Evolutionary conservation across 2,888 invertebrate species (phyloP).

Genomic region (Pycnomerus fuliginosus): DNA sequence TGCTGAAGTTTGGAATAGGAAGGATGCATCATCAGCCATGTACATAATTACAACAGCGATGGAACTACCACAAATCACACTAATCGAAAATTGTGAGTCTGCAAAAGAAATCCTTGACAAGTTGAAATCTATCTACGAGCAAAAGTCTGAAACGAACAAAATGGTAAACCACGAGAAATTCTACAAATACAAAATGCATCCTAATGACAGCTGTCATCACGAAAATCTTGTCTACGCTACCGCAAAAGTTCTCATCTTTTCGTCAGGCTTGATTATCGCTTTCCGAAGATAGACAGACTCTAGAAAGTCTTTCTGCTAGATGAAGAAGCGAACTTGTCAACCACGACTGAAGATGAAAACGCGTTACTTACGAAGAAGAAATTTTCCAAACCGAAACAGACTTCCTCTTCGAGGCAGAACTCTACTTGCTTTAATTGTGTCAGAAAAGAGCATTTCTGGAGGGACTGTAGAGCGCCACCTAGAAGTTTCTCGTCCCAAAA

Average conservation of each 20-base stretch:
- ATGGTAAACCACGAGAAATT: conserved; percentile 33
- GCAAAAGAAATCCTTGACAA: conserved; percentile 29
- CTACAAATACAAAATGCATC: conserved; percentile 29
- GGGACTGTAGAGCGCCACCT: conserved; percentile 16
- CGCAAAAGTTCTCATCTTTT: conserved; percentile 23
- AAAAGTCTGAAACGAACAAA: conserved; percentile 30
- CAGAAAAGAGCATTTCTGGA: conserved; percentile 24
- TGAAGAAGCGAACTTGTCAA: conserved; percentile 27
- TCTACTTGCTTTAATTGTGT: conserved; percentile 27
- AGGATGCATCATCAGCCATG: conserved; percentile 30
- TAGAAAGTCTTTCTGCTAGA: conserved; percentile 27
- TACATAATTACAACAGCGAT: conserved; percentile 25
- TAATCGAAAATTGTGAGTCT: conserved; percentile 32
- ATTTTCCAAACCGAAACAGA: not conserved
- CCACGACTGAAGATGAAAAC: conserved; percentile 14
- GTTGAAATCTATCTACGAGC: conserved; percentile 26
- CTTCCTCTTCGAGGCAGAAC: too few relatives aligned
- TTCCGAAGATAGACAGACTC: conserved; percentile 27
- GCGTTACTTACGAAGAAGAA: conserved; percentile 13
- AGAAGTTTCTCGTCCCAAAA: not conserved
- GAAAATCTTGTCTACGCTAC: conserved; percentile 19
- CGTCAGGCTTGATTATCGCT: conserved; percentile 32
- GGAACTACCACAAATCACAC: conserved; percentile 28
- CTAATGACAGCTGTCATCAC: conserved; percentile 26
- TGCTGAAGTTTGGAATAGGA: conserved; percentile 19